phyloP scores from a whole-genome alignment of 2,797 vertebrate species.

The Ceyx erithaca region DNA sequence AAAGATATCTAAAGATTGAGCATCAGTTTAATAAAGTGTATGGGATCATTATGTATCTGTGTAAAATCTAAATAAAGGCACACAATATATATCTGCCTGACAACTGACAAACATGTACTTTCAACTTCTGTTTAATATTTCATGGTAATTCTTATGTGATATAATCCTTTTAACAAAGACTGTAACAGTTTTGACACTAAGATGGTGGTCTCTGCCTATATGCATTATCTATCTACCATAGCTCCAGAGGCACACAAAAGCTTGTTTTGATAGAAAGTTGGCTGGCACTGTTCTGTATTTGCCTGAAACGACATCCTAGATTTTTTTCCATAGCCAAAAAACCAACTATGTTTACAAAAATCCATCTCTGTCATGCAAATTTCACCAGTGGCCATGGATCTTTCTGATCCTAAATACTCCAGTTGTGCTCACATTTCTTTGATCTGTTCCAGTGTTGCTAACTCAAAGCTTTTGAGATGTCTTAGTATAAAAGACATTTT shows the following conservation, averaged over 20 bases:
- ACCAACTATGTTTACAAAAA: background rate
- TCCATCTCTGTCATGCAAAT: background rate
- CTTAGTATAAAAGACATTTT: background rate
- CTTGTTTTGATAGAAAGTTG: background rate
- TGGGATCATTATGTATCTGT: background rate
- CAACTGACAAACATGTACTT: background rate
- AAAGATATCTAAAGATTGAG: background rate
- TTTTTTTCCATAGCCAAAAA: background rate
- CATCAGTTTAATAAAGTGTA: background rate
- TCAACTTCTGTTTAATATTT: background rate
- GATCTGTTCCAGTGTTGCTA: background rate
- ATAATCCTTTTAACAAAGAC: background rate
- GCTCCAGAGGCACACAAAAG: background rate
- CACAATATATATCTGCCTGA: background rate
- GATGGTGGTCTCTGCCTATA: background rate
- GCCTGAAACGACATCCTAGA: background rate
- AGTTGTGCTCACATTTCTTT: background rate
- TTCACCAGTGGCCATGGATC: background rate
- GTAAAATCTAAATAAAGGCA: background rate
- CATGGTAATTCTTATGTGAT: background rate
- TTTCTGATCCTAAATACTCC: background rate
- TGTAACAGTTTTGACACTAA: slow-evolving; percentile 6
- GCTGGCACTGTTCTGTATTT: background rate
- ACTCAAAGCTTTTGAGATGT: background rate
- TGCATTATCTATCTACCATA: background rate